These are phyloP conservation scores for Rana temporaria DNA, from an alignment of 2,113 vertebrate species.

Conservation along the genomic window DNA sequence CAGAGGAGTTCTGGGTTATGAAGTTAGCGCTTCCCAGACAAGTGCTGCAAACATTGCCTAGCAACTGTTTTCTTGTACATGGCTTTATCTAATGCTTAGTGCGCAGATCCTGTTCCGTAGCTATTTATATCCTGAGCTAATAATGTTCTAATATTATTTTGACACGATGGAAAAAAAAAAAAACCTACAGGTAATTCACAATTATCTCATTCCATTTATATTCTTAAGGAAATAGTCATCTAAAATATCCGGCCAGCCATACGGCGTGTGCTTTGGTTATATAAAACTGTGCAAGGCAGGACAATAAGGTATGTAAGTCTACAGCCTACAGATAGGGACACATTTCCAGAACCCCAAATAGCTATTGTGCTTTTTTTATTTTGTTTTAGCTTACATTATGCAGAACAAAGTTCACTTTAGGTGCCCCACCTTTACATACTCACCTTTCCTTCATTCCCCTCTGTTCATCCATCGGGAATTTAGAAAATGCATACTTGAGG, in stretches of 20 bases:
- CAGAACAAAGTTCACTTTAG: no score
- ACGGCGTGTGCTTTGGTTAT: no score
- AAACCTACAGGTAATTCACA: slow-evolving; percentile 32
- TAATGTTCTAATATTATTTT: slow-evolving; percentile 48
- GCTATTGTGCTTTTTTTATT: no score
- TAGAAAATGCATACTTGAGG: no score
- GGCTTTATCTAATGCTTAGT: slow-evolving; percentile 23
- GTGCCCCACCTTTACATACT: no score
- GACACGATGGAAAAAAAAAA: slow-evolving; percentile 6
- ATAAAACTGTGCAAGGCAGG: no score
- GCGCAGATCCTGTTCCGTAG: slow-evolving; percentile 32
- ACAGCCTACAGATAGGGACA: no score
- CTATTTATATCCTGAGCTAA: slow-evolving; percentile 49
- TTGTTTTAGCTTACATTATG: no score
- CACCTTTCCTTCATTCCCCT: no score
- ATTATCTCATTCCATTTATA: slow-evolving; percentile 4
- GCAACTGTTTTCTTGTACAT: slow-evolving; percentile 50
- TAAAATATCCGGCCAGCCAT: neutral
- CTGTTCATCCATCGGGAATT: no score
- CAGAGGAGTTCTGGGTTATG: slow-evolving; percentile 3
- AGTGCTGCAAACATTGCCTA: slow-evolving; percentile 41
- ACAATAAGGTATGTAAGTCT: no score
- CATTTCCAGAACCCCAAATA: no score
- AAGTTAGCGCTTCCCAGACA: slow-evolving; percentile 3
- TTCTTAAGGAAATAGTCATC: neutral